Base-by-base conservation (phyloP, 2,113 vertebrate species). In the Anarrhichthys ocellatus region DNA sequence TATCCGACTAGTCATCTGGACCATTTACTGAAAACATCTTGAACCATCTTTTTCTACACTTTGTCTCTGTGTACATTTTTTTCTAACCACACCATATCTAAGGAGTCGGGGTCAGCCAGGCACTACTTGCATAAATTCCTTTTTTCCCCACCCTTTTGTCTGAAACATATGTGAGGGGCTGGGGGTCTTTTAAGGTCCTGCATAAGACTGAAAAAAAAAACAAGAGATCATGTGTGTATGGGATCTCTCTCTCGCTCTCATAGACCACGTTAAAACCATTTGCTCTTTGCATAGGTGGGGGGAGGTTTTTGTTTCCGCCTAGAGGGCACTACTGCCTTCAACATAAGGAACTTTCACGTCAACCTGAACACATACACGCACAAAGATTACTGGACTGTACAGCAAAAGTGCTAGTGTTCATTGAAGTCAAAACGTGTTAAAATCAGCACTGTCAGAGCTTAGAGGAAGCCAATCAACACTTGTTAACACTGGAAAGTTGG, bases 301-400 rank as follows among this genome's bases (percentile, higher is more conserved):
- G 68, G 20, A 42, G 87, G 84, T 70, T 87, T 78, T 40, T 29
- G 44, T 85, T 91, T 90, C 58, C 77, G 83, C 91, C 93, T 93
- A 91, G 90, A 91, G 92, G 92, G 89, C 92, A 91, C 85, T 89
- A 82, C 83, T 83, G 77, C 82, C 75, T 84, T 87, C 52, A 82
- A 68, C 88, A 70, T 88, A 73, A 73, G 24, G 75, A 85, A 67
- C 67, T 83, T 92, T 92, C 86, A 73, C 63, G 5, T 70, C 67
- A 83, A 83, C 78, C 48, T 58, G 20, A 78, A 59, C 68, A 58
- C 66, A 66, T 58, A 67, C 50, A 76, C n/a, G 27, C 46, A 40
- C 52, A 62, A n/a, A 65, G 34, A 65, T 62, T 79, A 50, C 77
- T 67, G 72, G 13, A 77, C 82, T 74, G 77, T 80, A 71, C 80